A percentile compares a stretch with the other conserved stretches of the same genome.
Evolutionary conservation across 2,113 vertebrate species (phyloP).

Genomic region (Geococcyx californianus): DNA sequence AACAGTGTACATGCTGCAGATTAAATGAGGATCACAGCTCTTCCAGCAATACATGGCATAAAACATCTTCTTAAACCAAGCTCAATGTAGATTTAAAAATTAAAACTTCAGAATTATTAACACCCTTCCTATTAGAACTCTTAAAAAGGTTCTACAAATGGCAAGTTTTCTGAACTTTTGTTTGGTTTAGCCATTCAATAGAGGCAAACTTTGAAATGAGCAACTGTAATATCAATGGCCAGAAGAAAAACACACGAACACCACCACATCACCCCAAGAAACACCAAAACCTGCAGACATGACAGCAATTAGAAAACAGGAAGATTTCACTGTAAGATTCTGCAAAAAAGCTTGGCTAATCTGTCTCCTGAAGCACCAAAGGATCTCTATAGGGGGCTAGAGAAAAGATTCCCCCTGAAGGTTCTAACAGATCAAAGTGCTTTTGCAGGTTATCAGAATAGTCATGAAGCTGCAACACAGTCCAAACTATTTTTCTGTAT

Average conservation of each 20-base stretch:
- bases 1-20: background rate
- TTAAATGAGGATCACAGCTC: background rate
- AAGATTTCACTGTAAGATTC: background rate
- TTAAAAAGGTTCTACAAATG: background rate
- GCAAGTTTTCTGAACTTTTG: background rate
- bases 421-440: background rate
- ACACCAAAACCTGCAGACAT: background rate
- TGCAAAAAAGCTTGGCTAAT: background rate
- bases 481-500: background rate
- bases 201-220: background rate
- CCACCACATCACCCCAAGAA: background rate
- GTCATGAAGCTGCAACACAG: background rate
- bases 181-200: background rate
- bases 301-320: background rate
- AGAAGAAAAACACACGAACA: background rate
- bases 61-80: background rate
- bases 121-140: background rate
- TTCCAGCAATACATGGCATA: conserved; percentile 29
- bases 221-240: background rate
- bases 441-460: background rate
- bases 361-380: rapidly evolving
- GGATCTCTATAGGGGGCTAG: background rate
- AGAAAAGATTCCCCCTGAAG: background rate
- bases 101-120: background rate
- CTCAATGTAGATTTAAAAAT: background rate